Percentiles rank a stretch among this genome's conserved stretches.
Conservation (phyloP, 2,113 vertebrate genomes). For the Dicentrarchus labrax region DNA sequence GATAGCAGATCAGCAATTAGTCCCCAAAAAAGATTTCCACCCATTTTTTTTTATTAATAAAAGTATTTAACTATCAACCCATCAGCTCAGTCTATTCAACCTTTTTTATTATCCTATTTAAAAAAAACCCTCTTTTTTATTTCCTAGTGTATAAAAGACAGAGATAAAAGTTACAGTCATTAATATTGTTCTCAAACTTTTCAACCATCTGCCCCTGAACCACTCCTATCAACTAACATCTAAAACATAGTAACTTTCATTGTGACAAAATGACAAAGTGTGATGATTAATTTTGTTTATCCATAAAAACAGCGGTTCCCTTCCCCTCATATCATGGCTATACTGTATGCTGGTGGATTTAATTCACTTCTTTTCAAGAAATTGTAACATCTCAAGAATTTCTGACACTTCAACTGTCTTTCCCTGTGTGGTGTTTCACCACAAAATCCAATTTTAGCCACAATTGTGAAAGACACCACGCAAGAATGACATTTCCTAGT, state of each 20-base stretch:
- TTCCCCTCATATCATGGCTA: background rate
- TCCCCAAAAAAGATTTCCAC: background rate
- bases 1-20: constrained; percentile 38
- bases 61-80: background rate
- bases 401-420: background rate
- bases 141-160: background rate
- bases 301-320: background rate
- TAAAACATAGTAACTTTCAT: background rate
- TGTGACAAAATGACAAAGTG: background rate
- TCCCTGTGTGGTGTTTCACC: background rate
- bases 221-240: too few species aligned
- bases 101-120: background rate
- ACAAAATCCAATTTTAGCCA: background rate
- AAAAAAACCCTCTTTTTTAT: background rate
- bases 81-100: too few species aligned
- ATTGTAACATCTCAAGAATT: background rate
- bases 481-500: background rate
- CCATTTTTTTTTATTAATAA: background rate
- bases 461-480: background rate
- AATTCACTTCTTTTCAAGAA: background rate
- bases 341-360: background rate
- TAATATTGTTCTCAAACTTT: background rate
- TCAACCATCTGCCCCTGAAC: background rate
- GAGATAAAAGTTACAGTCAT: background rate
- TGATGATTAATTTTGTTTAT: background rate